Base-by-base conservation (phyloP, 2,113 vertebrate genomes). In the Otolemur garnettii region DNA sequence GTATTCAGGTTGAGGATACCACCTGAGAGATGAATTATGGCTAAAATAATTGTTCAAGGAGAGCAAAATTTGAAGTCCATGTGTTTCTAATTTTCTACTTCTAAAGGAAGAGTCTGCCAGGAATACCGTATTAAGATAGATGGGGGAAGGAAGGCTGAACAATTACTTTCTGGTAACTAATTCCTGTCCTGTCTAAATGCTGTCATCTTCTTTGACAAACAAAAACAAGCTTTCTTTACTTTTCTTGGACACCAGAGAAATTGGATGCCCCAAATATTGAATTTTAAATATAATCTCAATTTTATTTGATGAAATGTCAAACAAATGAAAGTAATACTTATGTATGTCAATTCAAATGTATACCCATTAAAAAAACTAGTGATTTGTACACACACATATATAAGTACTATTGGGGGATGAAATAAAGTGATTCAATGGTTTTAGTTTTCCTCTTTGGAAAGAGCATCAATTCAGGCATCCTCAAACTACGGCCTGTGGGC, bases 371-470 rank as follows among this genome's bases (percentile, higher is more conserved):
- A 83, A 50, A 4, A 92, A 6, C 24, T 66, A 28, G 33, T 33
- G 3, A 88, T 90, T 59, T 1, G 2, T 64, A 17, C 22, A 69
- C 35, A 72, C 1, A 69, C 5, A 84, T 5, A 60, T 55, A 55
- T 2, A 85, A 72, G 83, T 60, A 62, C 53, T 81, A 35, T 60
- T 91, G 62, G 84, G 85, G 59, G 38, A 9, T 87, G 28, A 72
- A 72, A 87, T 77, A 12, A 83, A 86, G n/a, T 90, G 7, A 86
- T 93, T 83, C 82, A 42, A 59, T 79, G 69, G 28, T 24, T 87
- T 95, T 91, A 81, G 80, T 74, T 53, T 86, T 83, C 11, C 30
- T 87, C 33, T 94, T 45, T 91, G 81, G 85, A 93, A 97, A 97
- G 22, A 91, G 91, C 57, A 87, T 90, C 66, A 96, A 57, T 96